Evolutionary conservation across 2,113 vertebrate genomes (phyloP).

Genomic region (Eublepharis macularius): DNA sequence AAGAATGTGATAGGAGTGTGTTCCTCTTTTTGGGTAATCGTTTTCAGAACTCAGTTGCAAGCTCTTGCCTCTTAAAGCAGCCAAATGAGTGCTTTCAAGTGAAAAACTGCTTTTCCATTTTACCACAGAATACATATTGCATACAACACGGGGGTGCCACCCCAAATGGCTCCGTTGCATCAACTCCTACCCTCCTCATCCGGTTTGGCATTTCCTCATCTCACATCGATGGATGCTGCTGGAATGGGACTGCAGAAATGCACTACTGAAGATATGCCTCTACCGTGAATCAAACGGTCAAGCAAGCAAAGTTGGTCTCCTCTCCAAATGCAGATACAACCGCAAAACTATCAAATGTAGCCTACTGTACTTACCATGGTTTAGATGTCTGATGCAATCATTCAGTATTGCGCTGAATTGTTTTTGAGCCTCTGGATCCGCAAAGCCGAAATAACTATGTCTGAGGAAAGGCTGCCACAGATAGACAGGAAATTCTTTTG

Average conservation of each 20-base stretch:
- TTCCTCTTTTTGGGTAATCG: not conserved
- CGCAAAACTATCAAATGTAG: not conserved
- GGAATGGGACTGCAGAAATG: no score
- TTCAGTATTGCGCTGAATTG: constrained; percentile 79
- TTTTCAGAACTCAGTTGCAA: not conserved
- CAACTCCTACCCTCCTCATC: no score
- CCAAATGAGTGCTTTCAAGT: not conserved
- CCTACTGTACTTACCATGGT: constrained; percentile 77
- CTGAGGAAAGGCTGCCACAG: constrained; percentile 86
- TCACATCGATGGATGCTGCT: no score
- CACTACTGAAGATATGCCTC: no score
- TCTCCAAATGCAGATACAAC: not conserved
- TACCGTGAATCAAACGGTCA: not conserved
- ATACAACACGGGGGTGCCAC: not conserved
- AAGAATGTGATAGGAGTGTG: not conserved
- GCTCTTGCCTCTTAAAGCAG: not conserved
- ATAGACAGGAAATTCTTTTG: constrained; percentile 85
- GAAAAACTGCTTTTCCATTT: not conserved
- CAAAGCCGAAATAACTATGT: constrained; percentile 88
- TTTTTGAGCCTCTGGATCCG: constrained; percentile 64
- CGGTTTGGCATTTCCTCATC: no score
- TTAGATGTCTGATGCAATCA: constrained; percentile 87
- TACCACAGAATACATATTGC: not conserved
- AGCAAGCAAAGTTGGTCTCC: not conserved
- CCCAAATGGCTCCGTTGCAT: no score